Base-by-base conservation (phyloP, 2,888 invertebrate genomes). In the Andricus quercusramuli region DNA sequence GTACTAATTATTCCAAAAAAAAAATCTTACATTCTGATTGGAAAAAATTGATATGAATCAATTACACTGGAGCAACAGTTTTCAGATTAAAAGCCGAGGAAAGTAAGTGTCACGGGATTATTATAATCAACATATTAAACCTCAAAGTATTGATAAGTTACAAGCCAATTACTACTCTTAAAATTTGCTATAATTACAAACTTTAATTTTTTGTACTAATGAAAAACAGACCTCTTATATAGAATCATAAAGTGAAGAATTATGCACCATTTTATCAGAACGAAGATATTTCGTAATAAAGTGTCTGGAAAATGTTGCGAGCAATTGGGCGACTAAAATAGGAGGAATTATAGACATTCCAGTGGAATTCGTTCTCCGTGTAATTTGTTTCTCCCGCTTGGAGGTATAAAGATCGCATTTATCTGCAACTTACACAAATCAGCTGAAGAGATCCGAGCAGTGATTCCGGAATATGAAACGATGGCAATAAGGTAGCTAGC, bases 401-500 rank as follows among this genome's bases (percentile, higher is more conserved):
- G 62, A 62, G 62, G 62, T n/a, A 62, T 62, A 62, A 62, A 62
- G 62, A 62, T 62, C 25, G 25, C 62, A 62, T 25, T 62, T 62
- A 62, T 25, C 25, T 62, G 25, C 62, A 62, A 25, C 22, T 62
- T 62, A 62, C n/a, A 62, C 62, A 62, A 62, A 62, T 62, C 62
- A 62, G 62, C 25, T 25, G 15, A 62, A n/a, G 25, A 62, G 62
- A 62, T 62, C 11, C 62, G 25, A 25, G 56, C 56, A 56, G 15
- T 56, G 56, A 56, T 56, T 56, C 56, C 9, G n/a, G 62, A 62
- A 62, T 25, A 62, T 62, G 22, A 25, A 62, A 62, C 25, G 66
- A 37, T n/a, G 20, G 37, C 37, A 66, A 37, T 37, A 37, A 66
- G 66, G 66, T 66, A 66, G 66, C 37, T 22, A n/a, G 56, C 56